A percentile compares a stretch with the other conserved stretches of the same genome.
Conservation (phyloP, 2,113 vertebrate species). For the Fregetta grallaria region DNA sequence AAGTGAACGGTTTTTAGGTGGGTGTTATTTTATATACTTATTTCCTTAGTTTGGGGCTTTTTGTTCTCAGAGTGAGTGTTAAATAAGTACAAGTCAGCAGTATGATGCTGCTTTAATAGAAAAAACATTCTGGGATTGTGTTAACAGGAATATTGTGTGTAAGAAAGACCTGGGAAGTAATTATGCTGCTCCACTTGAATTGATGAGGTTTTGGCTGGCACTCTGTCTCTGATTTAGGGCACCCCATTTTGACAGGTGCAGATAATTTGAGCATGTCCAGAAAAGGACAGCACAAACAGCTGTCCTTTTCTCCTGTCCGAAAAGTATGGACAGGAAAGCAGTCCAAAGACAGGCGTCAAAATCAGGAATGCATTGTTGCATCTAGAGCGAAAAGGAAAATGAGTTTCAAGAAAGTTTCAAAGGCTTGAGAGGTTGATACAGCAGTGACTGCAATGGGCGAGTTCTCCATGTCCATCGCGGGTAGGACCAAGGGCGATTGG, state of each 20-base stretch:
- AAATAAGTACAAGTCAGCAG: not conserved
- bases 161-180: not conserved
- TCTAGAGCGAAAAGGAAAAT: not conserved
- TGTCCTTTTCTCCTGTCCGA: not conserved
- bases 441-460: accelerated
- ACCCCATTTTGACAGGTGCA: not conserved
- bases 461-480: accelerated
- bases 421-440: not conserved
- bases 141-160: not conserved
- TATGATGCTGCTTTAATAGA: not conserved
- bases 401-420: not conserved
- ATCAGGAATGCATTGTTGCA: accelerated
- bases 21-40: not conserved
- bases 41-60: not conserved
- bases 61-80: not conserved
- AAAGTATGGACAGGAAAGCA: not conserved
- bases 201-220: not conserved
- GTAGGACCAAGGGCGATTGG: not conserved
- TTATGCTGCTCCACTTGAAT: not conserved
- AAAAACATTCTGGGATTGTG: not conserved
- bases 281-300: not conserved
- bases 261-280: not conserved
- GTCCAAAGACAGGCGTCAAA: not conserved
- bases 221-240: not conserved
- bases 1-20: not conserved